Conservation (phyloP, 2,888 invertebrate genomes). For the Athalia cordata region DNA sequence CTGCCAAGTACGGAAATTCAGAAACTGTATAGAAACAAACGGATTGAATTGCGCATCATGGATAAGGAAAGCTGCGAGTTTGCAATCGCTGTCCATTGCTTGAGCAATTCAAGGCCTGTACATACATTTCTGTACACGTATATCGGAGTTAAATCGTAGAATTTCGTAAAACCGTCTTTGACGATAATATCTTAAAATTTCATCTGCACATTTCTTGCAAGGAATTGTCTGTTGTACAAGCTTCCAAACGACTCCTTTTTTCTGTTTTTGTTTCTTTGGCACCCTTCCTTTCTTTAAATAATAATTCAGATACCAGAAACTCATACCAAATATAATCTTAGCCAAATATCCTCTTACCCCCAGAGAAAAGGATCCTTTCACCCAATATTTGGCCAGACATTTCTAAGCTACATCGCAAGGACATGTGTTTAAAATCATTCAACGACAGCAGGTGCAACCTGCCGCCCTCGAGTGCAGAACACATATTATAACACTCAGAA, state of each 20-base stretch:
- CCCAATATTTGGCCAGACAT: conserved; percentile 46
- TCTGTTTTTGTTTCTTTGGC: too few relatives aligned
- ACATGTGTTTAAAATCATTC: conserved; percentile 47
- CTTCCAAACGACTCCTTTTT: too few relatives aligned
- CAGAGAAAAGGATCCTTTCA: conserved; percentile 35
- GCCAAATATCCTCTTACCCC: background rate
- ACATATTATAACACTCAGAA: conserved; percentile 45
- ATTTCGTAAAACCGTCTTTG: conserved; percentile 5
- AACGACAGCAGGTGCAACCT: conserved; percentile 47
- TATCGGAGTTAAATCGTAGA: background rate
- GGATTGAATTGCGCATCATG: too few relatives aligned
- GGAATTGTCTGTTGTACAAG: background rate
- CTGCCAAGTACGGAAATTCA: background rate
- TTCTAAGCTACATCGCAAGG: conserved; percentile 20
- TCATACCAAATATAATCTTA: conserved; percentile 3
- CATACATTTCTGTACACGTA: background rate
- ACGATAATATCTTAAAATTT: conserved; percentile 7
- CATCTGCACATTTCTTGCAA: background rate
- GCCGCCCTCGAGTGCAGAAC: conserved; percentile 47
- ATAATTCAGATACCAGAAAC: background rate
- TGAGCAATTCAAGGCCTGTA: conserved; percentile 9
- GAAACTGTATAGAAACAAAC: too few relatives aligned
- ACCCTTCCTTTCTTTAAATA: too few relatives aligned
- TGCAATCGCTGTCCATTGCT: background rate
- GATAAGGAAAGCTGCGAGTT: too few relatives aligned